These are phyloP conservation scores for Amazona vittata DNA, from an alignment of 2,113 vertebrate genomes.

Conservation along the genomic window DNA sequence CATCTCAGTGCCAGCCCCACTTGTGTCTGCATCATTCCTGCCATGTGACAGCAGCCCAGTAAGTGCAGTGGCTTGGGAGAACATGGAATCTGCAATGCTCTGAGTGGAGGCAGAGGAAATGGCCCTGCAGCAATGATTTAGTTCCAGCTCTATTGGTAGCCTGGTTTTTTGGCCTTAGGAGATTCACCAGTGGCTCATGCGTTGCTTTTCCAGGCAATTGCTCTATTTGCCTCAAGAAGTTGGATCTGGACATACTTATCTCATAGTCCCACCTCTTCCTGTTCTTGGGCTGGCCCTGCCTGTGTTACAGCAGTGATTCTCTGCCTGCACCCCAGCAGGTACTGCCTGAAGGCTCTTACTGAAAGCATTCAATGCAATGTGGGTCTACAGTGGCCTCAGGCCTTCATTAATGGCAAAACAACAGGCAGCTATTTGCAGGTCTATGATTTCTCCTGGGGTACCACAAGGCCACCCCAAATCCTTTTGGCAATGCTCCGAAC, in stretches of 20 bases:
- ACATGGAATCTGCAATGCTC: background rate
- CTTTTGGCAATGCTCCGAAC: background rate
- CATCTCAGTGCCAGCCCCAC: background rate
- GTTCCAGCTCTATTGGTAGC: background rate
- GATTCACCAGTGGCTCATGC: background rate
- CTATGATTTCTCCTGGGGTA: background rate
- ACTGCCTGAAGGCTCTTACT: background rate
- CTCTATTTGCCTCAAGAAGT: background rate
- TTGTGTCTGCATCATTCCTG: background rate
- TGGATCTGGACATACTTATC: background rate
- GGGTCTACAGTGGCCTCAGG: background rate
- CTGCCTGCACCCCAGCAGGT: background rate
- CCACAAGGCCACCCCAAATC: background rate
- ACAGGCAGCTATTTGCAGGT: background rate
- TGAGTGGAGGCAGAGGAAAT: background rate
- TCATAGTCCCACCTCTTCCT: too few relatives aligned
- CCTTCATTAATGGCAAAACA: background rate
- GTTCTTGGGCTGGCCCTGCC: background rate
- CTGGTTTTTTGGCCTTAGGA: background rate
- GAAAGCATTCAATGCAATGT: background rate
- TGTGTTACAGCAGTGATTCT: accelerated
- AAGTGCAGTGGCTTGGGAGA: background rate
- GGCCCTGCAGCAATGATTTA: background rate
- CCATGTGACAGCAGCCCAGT: background rate
- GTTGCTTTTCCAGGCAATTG: background rate